Conservation (phyloP, 2,888 invertebrate genomes). For the Halictus quadricinctus region DNA sequence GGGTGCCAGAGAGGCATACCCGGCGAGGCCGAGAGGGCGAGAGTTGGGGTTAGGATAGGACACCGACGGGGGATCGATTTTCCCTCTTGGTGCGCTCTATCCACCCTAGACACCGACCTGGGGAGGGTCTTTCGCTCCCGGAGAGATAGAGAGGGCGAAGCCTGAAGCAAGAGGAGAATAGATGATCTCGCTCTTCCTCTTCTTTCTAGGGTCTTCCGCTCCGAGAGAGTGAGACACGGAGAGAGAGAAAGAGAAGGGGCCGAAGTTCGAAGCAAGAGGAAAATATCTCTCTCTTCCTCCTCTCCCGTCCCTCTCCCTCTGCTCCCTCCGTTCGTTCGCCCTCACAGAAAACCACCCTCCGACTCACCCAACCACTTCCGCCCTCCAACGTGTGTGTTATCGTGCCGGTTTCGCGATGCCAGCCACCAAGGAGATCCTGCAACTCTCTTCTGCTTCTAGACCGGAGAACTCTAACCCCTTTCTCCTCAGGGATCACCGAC, state of each 20-base stretch:
- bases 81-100: slow-evolving; percentile 71
- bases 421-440: slow-evolving; percentile 9
- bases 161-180: background rate
- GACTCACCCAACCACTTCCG: slow-evolving; percentile 45
- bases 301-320: background rate
- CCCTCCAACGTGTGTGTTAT: slow-evolving; percentile 29
- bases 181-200: background rate
- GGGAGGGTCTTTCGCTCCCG: slow-evolving; percentile 39
- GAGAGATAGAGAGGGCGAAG: background rate
- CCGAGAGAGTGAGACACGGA: background rate
- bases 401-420: slow-evolving; percentile 22
- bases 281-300: background rate
- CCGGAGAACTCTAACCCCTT: background rate
- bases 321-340: slow-evolving; percentile 34
- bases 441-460: slow-evolving; percentile 17
- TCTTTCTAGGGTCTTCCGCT: background rate
- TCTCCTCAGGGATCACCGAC: background rate
- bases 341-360: slow-evolving; percentile 17
- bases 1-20: slow-evolving; percentile 71
- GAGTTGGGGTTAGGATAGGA: slow-evolving; percentile 77
- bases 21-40: slow-evolving; percentile 69
- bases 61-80: slow-evolving; percentile 75
- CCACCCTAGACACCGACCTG: slow-evolving; percentile 57
- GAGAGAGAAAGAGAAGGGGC: background rate
- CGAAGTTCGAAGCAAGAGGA: background rate